Evolutionary conservation across 1,140 invertebrate genomes (phyloP).

Genomic region (Aleiodes sp.): DNA sequence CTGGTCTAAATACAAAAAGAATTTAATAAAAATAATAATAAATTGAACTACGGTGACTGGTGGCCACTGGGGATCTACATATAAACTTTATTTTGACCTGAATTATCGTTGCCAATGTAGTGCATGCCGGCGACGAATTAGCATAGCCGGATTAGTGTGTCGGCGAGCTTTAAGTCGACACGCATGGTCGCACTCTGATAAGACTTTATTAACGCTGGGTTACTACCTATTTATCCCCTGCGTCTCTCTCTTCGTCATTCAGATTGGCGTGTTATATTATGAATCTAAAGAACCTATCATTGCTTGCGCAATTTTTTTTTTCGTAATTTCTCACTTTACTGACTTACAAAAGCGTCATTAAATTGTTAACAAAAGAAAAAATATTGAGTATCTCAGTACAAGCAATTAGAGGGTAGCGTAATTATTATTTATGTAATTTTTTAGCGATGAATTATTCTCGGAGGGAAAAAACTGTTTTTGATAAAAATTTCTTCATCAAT

Average conservation of each 20-base stretch:
- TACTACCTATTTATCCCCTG: conserved; percentile 46
- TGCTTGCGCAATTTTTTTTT: no score
- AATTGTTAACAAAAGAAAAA: no score
- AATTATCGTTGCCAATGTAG: conserved; percentile 22
- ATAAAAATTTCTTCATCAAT: no score
- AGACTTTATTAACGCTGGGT: conserved; percentile 58
- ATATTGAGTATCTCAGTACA: no score
- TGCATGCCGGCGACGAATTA: conserved; percentile 45
- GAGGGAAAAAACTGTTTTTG: no score
- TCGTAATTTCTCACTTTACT: no score
- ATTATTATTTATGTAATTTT: no score
- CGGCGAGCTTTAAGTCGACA: conserved; percentile 54
- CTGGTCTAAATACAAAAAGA: neutral
- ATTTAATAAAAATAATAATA: neutral
- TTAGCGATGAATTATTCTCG: no score
- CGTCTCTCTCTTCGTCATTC: conserved; percentile 6
- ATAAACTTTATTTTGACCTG: conserved; percentile 16
- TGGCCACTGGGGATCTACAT: neutral
- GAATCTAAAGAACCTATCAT: neutral
- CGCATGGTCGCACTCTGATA: conserved; percentile 57
- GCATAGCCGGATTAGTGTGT: conserved; percentile 57
- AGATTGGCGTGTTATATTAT: neutral
- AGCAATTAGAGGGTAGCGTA: no score
- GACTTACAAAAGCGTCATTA: no score
- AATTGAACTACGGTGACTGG: neutral